Evolutionary conservation across 1,140 invertebrate species (phyloP).

Genomic region (Bombus difficillimus): DNA sequence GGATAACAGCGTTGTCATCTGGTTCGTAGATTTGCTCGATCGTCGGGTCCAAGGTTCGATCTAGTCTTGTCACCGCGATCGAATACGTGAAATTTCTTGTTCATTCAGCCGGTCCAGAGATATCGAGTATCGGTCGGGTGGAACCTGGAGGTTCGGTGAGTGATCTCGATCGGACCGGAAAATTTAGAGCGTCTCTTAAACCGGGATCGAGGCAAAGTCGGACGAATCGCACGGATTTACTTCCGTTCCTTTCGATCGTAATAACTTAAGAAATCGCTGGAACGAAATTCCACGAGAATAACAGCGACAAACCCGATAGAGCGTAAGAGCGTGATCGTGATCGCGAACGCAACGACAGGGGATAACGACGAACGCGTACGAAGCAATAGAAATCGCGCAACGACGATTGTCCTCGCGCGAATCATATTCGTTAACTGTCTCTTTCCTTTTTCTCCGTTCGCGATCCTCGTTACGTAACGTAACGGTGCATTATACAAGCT

Average conservation of each 20-base stretch:
- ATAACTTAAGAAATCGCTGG: neutral
- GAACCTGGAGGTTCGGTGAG: neutral
- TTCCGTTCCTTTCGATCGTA: neutral
- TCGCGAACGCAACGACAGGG: neutral
- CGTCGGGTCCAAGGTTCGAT: conserved; percentile 34
- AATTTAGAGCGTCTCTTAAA: neutral
- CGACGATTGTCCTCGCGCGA: conserved; percentile 1
- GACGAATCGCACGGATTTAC: too few relatives aligned
- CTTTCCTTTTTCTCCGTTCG: neutral
- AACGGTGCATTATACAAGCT: conserved; percentile 5
- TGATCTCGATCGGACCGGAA: conserved; percentile 48
- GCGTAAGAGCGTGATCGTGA: too few relatives aligned
- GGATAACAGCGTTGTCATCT: conserved; percentile 14
- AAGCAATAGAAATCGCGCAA: conserved; percentile 14
- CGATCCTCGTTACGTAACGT: conserved; percentile 20
- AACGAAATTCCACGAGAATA: neutral
- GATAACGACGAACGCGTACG: neutral
- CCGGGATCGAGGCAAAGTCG: too few relatives aligned
- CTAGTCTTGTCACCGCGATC: neutral
- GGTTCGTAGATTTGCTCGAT: conserved; percentile 32
- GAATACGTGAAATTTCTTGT: neutral
- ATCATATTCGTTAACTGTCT: neutral
- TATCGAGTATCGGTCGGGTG: conserved; percentile 33
- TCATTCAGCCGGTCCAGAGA: neutral
- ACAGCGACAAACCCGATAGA: neutral